Conservation (phyloP, 2,113 vertebrate species). For the Cichladusa arquata region DNA sequence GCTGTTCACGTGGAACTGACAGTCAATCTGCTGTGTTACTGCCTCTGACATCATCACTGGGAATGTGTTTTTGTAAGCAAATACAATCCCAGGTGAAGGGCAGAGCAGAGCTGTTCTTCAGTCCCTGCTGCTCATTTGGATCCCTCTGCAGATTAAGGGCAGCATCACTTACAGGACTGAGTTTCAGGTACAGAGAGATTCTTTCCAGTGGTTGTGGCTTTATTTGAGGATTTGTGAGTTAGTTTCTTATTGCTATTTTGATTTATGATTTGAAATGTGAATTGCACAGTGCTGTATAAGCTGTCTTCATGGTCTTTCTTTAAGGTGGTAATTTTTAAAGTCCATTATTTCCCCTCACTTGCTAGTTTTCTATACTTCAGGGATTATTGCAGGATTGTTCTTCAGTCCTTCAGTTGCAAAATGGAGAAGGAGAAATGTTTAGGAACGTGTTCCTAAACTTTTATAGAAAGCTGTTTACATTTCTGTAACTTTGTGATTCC, state of each 20-base stretch:
- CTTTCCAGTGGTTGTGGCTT: not conserved
- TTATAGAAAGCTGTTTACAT: not conserved
- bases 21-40: not conserved
- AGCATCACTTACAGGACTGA: not conserved
- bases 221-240: not conserved
- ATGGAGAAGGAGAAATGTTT: not conserved
- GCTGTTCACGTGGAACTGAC: not conserved
- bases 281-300: not conserved
- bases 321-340: not conserved
- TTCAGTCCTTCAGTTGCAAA: not conserved
- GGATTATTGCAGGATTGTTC: not conserved
- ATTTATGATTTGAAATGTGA: not conserved
- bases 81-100: not conserved
- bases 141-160: not conserved
- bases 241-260: not conserved
- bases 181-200: not conserved
- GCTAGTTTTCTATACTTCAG: not conserved
- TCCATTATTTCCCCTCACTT: not conserved
- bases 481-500: not conserved
- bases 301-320: not conserved
- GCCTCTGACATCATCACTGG: not conserved
- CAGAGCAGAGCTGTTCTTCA: not conserved
- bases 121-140: rapidly evolving
- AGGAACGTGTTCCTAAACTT: not conserved
- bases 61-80: not conserved